Conservation (phyloP, 92 coral and sea anemone species). For the Ricordea florida region DNA sequence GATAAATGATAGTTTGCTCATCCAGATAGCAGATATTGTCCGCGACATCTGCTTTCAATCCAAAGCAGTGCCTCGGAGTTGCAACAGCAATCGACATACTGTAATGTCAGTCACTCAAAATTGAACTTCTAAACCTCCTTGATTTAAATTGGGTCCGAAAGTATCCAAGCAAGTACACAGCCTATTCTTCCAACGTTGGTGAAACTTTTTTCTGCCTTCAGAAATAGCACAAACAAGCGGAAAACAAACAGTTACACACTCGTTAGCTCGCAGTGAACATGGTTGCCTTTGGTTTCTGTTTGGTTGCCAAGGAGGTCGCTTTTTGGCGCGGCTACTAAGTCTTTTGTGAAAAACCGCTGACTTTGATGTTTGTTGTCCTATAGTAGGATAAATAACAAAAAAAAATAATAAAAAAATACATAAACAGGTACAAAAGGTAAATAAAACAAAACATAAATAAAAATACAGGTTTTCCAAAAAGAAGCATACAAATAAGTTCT, state of each 20-base stretch:
- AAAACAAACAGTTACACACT: background rate
- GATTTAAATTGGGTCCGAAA: background rate
- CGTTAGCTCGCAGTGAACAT: constrained; percentile 1
- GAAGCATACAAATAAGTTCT: too few relatives aligned
- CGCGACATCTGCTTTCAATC: constrained; percentile 94
- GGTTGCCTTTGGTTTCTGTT: constrained; percentile 20
- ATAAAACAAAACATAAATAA: too few relatives aligned
- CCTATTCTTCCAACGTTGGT: too few relatives aligned
- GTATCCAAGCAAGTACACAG: too few relatives aligned
- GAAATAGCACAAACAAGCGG: too few relatives aligned
- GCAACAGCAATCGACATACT: constrained; percentile 97
- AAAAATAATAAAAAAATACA: too few relatives aligned
- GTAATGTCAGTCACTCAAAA: background rate
- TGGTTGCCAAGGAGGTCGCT: constrained; percentile 65
- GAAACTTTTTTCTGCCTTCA: too few relatives aligned
- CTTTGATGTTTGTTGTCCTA: too few relatives aligned
- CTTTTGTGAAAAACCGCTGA: constrained; percentile 10
- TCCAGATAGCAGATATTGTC: constrained; percentile 96
- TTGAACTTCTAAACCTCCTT: background rate
- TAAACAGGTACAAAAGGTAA: too few relatives aligned
- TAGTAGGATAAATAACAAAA: too few relatives aligned
- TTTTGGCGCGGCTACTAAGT: constrained; percentile 24
- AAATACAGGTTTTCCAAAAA: too few relatives aligned
- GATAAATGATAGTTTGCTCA: constrained; percentile 98
- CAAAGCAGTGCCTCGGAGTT: constrained; percentile 95